Evolutionary conservation across 2,888 invertebrate species (phyloP).

Genomic region (Latrodectus elegans): DNA sequence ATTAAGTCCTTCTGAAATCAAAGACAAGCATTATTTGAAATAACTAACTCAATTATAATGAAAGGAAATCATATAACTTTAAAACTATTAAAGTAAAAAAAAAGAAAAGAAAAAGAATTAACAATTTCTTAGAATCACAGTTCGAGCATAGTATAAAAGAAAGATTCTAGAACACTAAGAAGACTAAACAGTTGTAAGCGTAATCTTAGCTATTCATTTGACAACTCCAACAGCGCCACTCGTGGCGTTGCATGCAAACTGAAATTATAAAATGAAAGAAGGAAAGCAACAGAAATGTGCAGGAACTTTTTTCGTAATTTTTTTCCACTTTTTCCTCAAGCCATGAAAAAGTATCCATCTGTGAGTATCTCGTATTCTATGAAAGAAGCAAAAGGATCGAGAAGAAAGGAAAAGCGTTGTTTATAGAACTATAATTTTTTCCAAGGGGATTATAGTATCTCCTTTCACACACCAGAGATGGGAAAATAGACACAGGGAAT

Average conservation of each 20-base stretch:
- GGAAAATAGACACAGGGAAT: background rate
- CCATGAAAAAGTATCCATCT: slow-evolving; percentile 15
- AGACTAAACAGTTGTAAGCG: slow-evolving; percentile 46
- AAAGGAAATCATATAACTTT: too few species aligned
- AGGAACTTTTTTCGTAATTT: slow-evolving; percentile 11
- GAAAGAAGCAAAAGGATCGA: slow-evolving; percentile 5
- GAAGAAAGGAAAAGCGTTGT: slow-evolving; percentile 27
- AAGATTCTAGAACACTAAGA: background rate
- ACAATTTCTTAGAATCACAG: too few species aligned
- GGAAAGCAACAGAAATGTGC: background rate
- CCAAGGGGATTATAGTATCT: background rate
- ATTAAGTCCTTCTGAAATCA: too few species aligned
- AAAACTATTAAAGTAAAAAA: too few species aligned
- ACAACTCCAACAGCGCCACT: slow-evolving; percentile 47
- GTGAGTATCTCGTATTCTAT: background rate
- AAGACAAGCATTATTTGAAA: too few species aligned
- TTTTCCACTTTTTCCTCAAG: slow-evolving; percentile 1
- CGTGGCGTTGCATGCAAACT: slow-evolving; percentile 36
- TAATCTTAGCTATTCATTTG: slow-evolving; percentile 52
- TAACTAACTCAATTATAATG: too few species aligned
- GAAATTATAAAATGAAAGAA: background rate
- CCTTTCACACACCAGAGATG: background rate
- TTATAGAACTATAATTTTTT: background rate
- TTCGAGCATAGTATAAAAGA: too few species aligned
- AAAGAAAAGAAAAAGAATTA: too few species aligned